Conservation (phyloP, 2,888 invertebrate species). For the Parnassius mnemosyne region DNA sequence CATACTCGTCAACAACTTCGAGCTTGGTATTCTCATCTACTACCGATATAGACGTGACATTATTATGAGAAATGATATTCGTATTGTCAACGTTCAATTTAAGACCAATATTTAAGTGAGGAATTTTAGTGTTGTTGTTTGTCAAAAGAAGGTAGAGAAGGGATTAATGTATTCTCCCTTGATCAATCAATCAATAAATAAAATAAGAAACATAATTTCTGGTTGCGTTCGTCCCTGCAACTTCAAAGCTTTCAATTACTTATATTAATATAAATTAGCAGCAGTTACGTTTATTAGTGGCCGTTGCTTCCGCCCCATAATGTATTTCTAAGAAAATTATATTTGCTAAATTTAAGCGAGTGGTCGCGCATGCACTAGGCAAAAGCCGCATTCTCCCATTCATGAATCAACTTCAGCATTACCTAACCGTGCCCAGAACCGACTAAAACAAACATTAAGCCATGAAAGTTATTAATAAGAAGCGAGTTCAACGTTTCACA, state of each 20-base stretch:
- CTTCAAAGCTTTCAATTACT: conserved; percentile 18
- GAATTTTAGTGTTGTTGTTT: too few species aligned
- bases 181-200: too few species aligned
- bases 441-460: conserved; percentile 70
- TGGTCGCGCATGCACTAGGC: conserved; percentile 49
- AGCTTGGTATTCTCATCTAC: too few species aligned
- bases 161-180: too few species aligned
- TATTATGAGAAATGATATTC: too few species aligned
- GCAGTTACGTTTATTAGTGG: conserved; percentile 22
- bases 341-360: conserved; percentile 71
- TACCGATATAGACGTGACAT: too few species aligned
- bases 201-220: too few species aligned
- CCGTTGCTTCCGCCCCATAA: conserved; percentile 64
- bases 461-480: conserved; percentile 76
- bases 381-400: conserved; percentile 65
- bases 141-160: too few species aligned
- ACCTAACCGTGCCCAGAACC: conserved; percentile 67
- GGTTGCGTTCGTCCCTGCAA: neutral
- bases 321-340: conserved; percentile 67
- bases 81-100: too few species aligned
- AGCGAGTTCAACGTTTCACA: conserved; percentile 74
- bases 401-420: conserved; percentile 79
- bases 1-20: too few species aligned
- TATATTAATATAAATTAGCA: conserved; percentile 11
- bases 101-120: too few species aligned